Conservation (phyloP, 1,140 invertebrate species). For the Drosophila tropicalis region DNA sequence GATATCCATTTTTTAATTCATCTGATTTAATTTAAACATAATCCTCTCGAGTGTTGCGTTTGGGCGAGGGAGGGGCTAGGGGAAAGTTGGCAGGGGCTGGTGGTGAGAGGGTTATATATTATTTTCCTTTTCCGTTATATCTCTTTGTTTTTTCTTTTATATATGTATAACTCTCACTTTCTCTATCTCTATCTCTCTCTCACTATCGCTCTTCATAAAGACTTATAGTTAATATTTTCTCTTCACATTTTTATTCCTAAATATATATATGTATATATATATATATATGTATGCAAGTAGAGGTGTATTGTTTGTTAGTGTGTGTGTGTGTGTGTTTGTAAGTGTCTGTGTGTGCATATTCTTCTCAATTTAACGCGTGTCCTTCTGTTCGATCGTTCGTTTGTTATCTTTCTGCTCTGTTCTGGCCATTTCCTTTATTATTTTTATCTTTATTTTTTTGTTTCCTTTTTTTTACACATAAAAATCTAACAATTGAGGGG, state of each 20-base stretch:
- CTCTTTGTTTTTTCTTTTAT: constrained; percentile 46
- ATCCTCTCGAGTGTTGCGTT: constrained; percentile 32
- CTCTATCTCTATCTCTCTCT: constrained; percentile 26
- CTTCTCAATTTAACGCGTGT: constrained; percentile 18
- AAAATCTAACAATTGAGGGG: constrained; percentile 28
- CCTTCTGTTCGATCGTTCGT: not conserved
- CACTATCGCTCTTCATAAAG: constrained; percentile 61
- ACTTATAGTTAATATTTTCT: constrained; percentile 69
- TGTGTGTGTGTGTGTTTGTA: constrained; percentile 16
- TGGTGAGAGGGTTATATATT: not conserved
- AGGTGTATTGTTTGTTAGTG: constrained; percentile 49
- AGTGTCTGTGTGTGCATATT: constrained; percentile 23
- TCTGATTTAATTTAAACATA: constrained; percentile 37
- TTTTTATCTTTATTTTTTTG: not conserved
- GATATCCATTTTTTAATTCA: constrained; percentile 46
- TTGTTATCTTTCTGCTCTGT: constrained; percentile 29
- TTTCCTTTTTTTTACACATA: constrained; percentile 41
- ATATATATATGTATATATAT: constrained; percentile 58
- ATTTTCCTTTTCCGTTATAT: constrained; percentile 21
- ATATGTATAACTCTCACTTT: constrained; percentile 49
- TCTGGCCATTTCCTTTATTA: constrained; percentile 34
- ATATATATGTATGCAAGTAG: constrained; percentile 34
- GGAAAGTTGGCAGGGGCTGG: not conserved
- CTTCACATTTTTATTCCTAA: constrained; percentile 78
- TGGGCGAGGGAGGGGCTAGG: not conserved